Base-by-base conservation (phyloP, 1,140 invertebrate species). In the Riptortus pedestris region DNA sequence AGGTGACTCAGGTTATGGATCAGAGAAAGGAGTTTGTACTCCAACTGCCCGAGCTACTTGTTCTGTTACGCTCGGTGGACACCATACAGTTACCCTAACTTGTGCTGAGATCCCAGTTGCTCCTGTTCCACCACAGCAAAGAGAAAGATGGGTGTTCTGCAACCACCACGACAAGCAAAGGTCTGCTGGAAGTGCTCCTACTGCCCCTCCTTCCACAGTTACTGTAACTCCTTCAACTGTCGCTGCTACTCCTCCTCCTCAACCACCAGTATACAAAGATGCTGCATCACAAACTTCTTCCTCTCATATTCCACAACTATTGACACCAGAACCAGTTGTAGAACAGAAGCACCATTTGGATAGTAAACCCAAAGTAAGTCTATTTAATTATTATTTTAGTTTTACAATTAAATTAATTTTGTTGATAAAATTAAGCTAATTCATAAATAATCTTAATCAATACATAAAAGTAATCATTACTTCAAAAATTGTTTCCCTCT, bases 281-380 rank as follows among this genome's bases (percentile, higher is more conserved):
- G 79, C 74, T 0, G 74, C 78, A 2, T 79, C 80, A 28, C 81
- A 81, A 67, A 81, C 81, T 1, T 78, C 76, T 24, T 77, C 80
- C 62, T 73, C 79, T 67, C 74, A 67, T 72, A 72, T 67, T 72
- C 75, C 22, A 72, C 73, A 60, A 71, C 20, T 71, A 70, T 18
- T 64, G 9, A 28, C 16, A 14, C 22, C 60, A 2, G 27, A 59
- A 31, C 57, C 47, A 9, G 47, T 9, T 9, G 7, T 22, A 9
- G 4, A 7, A n/a, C 31, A 38, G 31, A 7, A 5, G 5, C 31
- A 38, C 5, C 31, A 7, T 14, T 7, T 38, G 5, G 5, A 38
- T 5, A 7, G 5, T 14, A 38, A 38, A 38, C 31, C 31, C 14
- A 38, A 38, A 38, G 31, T 38, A 38, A 38, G 31, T 38, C n/a